These are phyloP conservation scores for Phrynocephalus guinanensis DNA, from an alignment of 2,797 vertebrate species.

Conservation along the genomic window DNA sequence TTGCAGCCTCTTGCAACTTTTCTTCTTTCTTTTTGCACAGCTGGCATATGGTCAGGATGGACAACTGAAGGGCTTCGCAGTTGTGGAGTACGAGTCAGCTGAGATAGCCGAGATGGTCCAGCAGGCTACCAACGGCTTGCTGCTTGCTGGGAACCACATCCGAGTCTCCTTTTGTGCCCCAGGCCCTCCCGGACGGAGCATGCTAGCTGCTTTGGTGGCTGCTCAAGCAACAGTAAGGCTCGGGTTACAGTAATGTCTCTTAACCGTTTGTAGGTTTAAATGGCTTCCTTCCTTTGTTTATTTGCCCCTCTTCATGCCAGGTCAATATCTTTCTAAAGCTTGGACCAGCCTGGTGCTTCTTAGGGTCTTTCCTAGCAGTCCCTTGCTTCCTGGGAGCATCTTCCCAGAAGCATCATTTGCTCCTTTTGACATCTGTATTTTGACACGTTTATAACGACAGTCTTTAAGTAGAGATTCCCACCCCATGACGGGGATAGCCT, in stretches of 20 bases:
- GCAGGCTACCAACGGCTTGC: slow-evolving; percentile 77
- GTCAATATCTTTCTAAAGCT: background rate
- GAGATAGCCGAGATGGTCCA: slow-evolving; percentile 87
- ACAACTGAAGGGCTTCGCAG: slow-evolving; percentile 90
- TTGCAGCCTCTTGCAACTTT: background rate
- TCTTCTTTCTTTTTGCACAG: slow-evolving; percentile 67
- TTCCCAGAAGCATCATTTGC: background rate
- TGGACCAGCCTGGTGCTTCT: background rate
- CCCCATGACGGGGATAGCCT: background rate
- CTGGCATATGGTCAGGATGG: slow-evolving; percentile 92
- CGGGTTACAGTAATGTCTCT: too few species aligned
- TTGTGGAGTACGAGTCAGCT: slow-evolving; percentile 88
- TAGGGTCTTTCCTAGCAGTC: background rate
- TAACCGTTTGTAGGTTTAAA: background rate
- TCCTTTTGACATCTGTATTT: too few species aligned
- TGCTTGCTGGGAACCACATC: slow-evolving; percentile 81
- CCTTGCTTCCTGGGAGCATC: background rate
- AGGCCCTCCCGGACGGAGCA: slow-evolving; percentile 91
- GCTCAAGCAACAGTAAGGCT: slow-evolving; percentile 89
- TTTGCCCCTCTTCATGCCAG: background rate
- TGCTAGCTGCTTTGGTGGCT: slow-evolving; percentile 92
- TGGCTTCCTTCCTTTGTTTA: background rate
- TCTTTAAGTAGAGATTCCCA: background rate
- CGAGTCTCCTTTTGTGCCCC: slow-evolving; percentile 95
- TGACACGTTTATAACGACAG: background rate